A percentile compares a stretch with the other conserved stretches of the same genome.
Conservation (phyloP, 2,888 invertebrate genomes). For the Isotomurus palustris region DNA sequence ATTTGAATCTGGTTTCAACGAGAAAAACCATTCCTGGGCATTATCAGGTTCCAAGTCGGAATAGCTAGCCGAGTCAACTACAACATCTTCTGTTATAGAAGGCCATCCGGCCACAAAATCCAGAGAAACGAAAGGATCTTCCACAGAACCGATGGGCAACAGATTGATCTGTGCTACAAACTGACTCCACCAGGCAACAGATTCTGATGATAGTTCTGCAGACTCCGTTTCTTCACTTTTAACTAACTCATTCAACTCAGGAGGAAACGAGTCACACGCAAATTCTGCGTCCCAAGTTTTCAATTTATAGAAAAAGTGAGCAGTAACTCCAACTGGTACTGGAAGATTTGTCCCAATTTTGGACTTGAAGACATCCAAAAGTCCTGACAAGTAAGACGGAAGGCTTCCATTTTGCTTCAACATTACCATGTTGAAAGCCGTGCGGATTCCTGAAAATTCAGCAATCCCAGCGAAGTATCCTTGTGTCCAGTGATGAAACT, state of each 20-base stretch:
- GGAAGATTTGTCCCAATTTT: conserved; percentile 64
- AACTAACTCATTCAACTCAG: conserved; percentile 38
- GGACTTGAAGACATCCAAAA: conserved; percentile 82
- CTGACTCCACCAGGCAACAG: conserved; percentile 16
- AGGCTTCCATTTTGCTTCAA: conserved; percentile 69
- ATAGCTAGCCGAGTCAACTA: conserved; percentile 80
- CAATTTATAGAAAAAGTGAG: conserved; percentile 68
- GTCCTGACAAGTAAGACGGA: conserved; percentile 72
- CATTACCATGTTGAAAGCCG: conserved; percentile 86
- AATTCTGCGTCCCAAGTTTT: conserved; percentile 54
- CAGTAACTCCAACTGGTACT: conserved; percentile 64
- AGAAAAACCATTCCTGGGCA: conserved; percentile 67
- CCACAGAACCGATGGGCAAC: conserved; percentile 42
- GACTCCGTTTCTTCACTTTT: not conserved
- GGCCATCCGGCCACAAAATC: conserved; percentile 72
- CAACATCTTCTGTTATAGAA: conserved; percentile 73
- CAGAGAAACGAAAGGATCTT: conserved; percentile 41
- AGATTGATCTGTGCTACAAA: conserved; percentile 31
- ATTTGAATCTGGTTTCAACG: conserved; percentile 47
- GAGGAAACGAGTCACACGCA: conserved; percentile 39
- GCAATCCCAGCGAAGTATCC: conserved; percentile 70
- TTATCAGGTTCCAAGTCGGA: conserved; percentile 79
- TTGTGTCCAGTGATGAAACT: conserved; percentile 76
- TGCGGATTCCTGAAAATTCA: conserved; percentile 68
- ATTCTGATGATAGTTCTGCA: not conserved